Evolutionary conservation across 2,797 vertebrate genomes (phyloP).

Genomic region (Artibeus lituratus): DNA sequence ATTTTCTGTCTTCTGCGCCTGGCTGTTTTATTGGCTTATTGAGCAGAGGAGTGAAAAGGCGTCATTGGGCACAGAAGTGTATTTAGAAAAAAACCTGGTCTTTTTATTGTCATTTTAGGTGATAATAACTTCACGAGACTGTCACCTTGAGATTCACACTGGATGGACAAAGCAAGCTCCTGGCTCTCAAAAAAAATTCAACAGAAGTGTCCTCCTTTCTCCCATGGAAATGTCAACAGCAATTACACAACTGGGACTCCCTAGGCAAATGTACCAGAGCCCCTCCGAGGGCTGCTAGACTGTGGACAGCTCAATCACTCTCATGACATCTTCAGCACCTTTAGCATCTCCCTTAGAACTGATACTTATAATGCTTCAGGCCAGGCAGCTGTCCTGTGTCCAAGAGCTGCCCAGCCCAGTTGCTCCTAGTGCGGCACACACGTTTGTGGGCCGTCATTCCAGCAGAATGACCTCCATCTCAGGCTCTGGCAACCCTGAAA

Average conservation of each 20-base stretch:
- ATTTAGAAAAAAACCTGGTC: not conserved
- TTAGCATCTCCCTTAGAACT: conserved; percentile 53
- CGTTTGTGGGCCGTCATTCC: conserved; percentile 46
- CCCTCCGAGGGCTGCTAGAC: fast-evolving
- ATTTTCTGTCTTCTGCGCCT: not conserved
- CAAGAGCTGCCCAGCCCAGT: conserved; percentile 38
- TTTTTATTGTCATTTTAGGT: conserved; percentile 16
- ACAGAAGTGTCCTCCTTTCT: conserved; percentile 5
- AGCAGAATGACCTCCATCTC: conserved; percentile 45
- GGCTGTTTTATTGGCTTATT: not conserved
- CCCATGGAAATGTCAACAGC: not conserved
- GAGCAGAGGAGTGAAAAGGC: not conserved
- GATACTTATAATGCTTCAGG: conserved; percentile 50
- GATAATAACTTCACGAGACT: not conserved
- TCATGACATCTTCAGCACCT: conserved; percentile 37
- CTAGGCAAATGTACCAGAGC: not conserved
- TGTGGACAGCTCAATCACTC: conserved; percentile 14
- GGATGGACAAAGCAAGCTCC: not conserved
- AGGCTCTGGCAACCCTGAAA: conserved; percentile 53
- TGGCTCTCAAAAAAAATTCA: not conserved
- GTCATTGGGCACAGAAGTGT: not conserved
- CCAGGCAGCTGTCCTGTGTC: conserved; percentile 66
- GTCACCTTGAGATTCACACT: not conserved
- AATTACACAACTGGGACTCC: not conserved
- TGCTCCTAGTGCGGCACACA: not conserved